Evolutionary conservation across 2,797 vertebrate genomes (phyloP).

Genomic region (Florisuga fusca): DNA sequence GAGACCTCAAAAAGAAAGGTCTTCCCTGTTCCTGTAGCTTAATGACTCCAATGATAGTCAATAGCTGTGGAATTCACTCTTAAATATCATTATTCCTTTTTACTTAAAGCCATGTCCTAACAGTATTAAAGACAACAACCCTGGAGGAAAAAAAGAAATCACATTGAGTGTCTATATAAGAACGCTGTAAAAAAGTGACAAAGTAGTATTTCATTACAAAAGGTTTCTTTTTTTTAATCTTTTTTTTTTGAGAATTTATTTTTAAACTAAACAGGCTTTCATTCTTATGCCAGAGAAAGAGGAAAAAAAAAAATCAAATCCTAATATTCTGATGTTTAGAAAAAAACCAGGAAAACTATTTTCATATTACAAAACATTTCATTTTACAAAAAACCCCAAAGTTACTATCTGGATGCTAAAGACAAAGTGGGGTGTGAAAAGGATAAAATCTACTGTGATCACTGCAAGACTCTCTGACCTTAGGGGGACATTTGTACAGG

Average conservation of each 20-base stretch:
- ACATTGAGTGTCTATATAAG: constrained; percentile 40
- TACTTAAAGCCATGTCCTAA: constrained; percentile 1
- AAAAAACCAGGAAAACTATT: constrained; percentile 17
- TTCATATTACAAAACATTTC: constrained; percentile 47
- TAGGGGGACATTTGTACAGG: not conserved
- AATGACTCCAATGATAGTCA: not conserved
- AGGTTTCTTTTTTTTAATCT: constrained; percentile 17
- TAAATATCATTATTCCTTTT: constrained; percentile 5
- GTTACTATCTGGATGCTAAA: not conserved
- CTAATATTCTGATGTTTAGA: constrained; percentile 42
- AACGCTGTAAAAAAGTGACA: constrained; percentile 49
- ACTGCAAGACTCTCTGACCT: constrained; percentile 37
- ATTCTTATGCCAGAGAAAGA: not conserved
- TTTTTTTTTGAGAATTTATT: not conserved
- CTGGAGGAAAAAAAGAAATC: not conserved
- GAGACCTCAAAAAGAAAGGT: not conserved
- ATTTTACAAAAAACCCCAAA: constrained; percentile 34
- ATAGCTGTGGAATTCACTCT: not conserved
- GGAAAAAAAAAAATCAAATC: constrained; percentile 19
- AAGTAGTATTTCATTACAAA: constrained; percentile 43
- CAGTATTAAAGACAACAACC: not conserved
- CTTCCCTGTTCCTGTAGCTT: constrained; percentile 5
- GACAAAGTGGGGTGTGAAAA: not conserved
- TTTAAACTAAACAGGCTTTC: constrained; percentile 41
- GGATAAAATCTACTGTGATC: constrained; percentile 28